Evolutionary conservation across 1,140 invertebrate species (phyloP).

Genomic region (Portunus trituberculatus): DNA sequence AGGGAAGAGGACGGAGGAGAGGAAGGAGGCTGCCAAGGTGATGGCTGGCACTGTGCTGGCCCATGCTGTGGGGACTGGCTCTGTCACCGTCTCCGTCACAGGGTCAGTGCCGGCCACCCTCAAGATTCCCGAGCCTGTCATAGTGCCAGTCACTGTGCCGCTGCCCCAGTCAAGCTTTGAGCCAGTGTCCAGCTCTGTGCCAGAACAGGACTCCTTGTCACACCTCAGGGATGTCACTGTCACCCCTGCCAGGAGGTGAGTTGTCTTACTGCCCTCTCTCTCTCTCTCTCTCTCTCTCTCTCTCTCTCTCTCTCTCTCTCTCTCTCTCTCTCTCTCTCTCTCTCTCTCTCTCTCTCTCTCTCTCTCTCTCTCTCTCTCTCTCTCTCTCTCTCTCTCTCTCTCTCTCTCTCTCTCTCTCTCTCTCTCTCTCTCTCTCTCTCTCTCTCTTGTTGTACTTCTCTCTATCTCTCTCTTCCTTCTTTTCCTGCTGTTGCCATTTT

Average conservation of each 20-base stretch:
- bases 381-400: background rate
- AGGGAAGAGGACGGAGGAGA: slow-evolving; percentile 21
- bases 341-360: background rate
- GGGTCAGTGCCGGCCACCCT: slow-evolving; percentile 15
- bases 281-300: background rate
- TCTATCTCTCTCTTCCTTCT: no score
- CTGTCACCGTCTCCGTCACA: slow-evolving; percentile 63
- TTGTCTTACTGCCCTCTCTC: background rate
- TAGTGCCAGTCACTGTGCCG: slow-evolving; percentile 42
- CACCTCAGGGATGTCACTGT: slow-evolving; percentile 59
- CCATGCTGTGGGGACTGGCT: slow-evolving; percentile 59
- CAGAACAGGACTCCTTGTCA: slow-evolving; percentile 1
- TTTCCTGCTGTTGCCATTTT: no score
- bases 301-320: background rate
- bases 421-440: background rate
- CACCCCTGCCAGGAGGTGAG: slow-evolving; percentile 46
- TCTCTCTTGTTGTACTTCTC: background rate
- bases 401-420: background rate
- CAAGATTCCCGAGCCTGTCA: slow-evolving; percentile 54
- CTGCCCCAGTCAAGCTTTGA: background rate
- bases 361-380: background rate
- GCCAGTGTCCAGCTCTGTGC: background rate
- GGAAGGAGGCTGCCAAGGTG: slow-evolving; percentile 49
- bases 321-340: background rate
- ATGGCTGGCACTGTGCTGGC: slow-evolving; percentile 44